Conservation (phyloP, 2,113 vertebrate genomes). For the Chloropsis hardwickii region DNA sequence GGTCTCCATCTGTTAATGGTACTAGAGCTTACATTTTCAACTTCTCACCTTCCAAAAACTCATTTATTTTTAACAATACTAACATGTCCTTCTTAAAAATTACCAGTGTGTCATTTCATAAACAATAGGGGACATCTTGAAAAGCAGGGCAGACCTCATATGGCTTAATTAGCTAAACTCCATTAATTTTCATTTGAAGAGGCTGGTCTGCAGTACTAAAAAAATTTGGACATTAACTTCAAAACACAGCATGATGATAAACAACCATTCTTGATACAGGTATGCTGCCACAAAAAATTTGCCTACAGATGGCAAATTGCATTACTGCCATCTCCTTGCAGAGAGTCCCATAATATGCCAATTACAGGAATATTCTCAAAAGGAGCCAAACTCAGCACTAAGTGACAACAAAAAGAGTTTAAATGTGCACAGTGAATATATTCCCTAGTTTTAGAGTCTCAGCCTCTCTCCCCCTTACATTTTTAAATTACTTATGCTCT, state of each 20-base stretch:
- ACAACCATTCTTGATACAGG: not conserved
- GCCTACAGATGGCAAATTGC: not conserved
- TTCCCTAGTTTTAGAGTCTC: not conserved
- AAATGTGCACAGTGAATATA: not conserved
- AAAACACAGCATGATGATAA: not conserved
- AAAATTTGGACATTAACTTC: not conserved
- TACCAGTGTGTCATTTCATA: not conserved
- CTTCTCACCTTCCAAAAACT: not conserved
- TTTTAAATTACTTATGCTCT: not conserved
- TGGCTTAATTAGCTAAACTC: not conserved
- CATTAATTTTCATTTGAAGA: constrained; percentile 17
- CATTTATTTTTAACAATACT: not conserved
- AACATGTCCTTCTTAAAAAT: not conserved
- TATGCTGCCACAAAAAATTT: not conserved
- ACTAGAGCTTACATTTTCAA: not conserved
- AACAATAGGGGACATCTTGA: not conserved
- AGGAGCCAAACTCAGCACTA: not conserved
- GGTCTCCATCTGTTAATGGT: not conserved
- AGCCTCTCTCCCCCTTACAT: not conserved
- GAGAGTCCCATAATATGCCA: not conserved
- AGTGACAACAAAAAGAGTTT: not conserved
- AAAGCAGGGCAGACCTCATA: not conserved
- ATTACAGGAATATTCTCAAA: not conserved
- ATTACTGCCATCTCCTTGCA: not conserved
- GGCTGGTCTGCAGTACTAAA: not conserved